Conservation (phyloP, 2,888 invertebrate species). For the Cinara cedri region DNA sequence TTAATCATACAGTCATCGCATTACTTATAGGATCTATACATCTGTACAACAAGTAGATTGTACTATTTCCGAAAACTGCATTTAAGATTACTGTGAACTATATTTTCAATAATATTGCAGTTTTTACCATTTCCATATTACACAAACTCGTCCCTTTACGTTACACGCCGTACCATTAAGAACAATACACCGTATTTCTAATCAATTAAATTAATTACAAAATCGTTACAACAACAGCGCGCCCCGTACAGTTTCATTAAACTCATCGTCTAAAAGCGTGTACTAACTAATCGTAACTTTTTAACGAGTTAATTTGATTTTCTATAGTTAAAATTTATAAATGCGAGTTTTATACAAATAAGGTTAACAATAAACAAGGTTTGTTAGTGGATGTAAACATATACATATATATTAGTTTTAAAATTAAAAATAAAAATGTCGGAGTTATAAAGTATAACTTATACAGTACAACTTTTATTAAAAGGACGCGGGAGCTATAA, state of each 20-base stretch:
- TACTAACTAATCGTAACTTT: not conserved
- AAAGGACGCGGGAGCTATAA: too few species aligned
- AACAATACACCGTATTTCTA: not conserved
- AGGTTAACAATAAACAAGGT: not conserved
- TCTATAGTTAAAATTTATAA: not conserved
- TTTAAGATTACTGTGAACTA: too few species aligned
- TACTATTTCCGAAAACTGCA: too few species aligned
- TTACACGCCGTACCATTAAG: not conserved
- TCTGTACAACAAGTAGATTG: too few species aligned
- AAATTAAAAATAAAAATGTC: too few species aligned
- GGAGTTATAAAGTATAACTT: too few species aligned
- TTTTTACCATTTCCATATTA: too few species aligned
- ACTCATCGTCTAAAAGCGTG: not conserved
- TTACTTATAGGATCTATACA: too few species aligned
- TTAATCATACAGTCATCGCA: too few species aligned
- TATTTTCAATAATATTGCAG: too few species aligned
- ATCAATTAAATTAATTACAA: not conserved
- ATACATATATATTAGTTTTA: too few species aligned
- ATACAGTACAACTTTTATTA: too few species aligned
- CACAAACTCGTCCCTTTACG: not conserved
- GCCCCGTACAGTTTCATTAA: not conserved
- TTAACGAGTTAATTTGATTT: not conserved
- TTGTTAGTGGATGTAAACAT: conserved; percentile 7
- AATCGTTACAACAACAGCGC: not conserved
- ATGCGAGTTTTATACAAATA: conserved; percentile 7